Evolutionary conservation across 2,888 invertebrate species (phyloP), one percentile per base, ranked within the genome.

Genomic region (Julus scandinavius): DNA sequence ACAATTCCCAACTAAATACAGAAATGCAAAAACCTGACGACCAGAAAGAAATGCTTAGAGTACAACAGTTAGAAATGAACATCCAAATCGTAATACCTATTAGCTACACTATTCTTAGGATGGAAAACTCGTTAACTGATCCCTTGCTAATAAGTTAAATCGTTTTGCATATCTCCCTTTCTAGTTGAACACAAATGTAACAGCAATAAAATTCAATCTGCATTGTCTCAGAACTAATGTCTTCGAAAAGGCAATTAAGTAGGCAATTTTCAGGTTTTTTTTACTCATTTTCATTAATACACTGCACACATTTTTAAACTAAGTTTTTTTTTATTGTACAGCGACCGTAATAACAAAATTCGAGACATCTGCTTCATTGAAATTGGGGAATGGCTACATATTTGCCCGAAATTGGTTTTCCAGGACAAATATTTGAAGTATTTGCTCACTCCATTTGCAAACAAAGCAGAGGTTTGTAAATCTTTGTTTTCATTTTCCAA

Each of bases 381-480:
- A 20, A 63, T 63, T 63, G 2, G 63, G 0, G 20, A 63, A 63
- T 63, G 63, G 63, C 20, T 63, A 5, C 9, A 63, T 20, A 63
- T 63, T 63, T 20, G 20, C 15, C 63, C 63, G 20, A 20, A 63
- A 63, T 20, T 63, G 63, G 20, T 63, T 63, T n/a, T 63, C 5
- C 20, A n/a, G 15, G 63, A 63, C 5, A 20, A 63, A 63, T 63
- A 20, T 20, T 13, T 63, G 63, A 20, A 63, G n/a, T 63, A 20
- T 20, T 63, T 63, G 63, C 9, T 63, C 20, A n/a, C 20, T 63
- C 20, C 20, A 63, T 63, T 63, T 13, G n/a, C 13, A 4, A 63
- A 63, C 63, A 63, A 20, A 63, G 63, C 63, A 20, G 63, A 63
- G 63, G 63, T 63, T 58, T 58, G 58, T 58, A 17, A 58, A 58